Evolutionary conservation across 2,888 invertebrate species (phyloP).

Genomic region (Lasioglossum marginatum): DNA sequence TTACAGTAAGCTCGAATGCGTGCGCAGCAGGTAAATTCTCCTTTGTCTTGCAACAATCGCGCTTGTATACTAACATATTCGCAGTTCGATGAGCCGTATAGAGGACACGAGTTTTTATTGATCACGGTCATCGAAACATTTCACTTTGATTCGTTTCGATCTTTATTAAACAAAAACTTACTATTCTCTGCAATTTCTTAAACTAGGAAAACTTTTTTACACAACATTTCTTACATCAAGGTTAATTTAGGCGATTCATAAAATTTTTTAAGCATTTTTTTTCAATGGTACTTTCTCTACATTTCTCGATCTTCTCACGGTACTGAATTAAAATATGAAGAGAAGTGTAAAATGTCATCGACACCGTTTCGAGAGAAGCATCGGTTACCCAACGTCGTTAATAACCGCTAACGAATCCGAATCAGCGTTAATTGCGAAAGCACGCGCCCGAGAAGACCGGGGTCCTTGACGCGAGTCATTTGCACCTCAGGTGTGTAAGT

Average conservation of each 20-base stretch:
- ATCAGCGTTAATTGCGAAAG: conserved; percentile 66
- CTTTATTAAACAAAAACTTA: neutral
- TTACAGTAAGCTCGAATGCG: neutral
- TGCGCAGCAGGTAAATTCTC: conserved; percentile 2
- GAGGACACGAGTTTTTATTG: neutral
- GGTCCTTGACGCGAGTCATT: conserved; percentile 44
- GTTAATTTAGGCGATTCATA: neutral
- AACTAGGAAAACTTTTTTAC: too few species aligned
- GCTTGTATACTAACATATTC: neutral
- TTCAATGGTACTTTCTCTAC: neutral
- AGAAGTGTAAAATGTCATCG: conserved; percentile 1
- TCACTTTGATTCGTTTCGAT: neutral
- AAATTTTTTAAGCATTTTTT: neutral
- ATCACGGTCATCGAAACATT: neutral
- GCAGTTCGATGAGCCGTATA: neutral
- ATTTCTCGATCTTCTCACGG: neutral
- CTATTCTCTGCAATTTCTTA: neutral
- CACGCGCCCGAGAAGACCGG: conserved; percentile 10
- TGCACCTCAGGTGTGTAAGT: conserved; percentile 25
- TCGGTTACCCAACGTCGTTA: conserved; percentile 55
- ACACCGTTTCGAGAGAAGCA: conserved; percentile 32
- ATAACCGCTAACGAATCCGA: conserved; percentile 57
- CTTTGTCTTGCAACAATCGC: conserved; percentile 11
- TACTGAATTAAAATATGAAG: neutral
- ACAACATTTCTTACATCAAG: neutral